Percentiles rank a stretch among this genome's conserved stretches.
Evolutionary conservation across 2,888 invertebrate genomes (phyloP).

Genomic region (Catocala nupta): DNA sequence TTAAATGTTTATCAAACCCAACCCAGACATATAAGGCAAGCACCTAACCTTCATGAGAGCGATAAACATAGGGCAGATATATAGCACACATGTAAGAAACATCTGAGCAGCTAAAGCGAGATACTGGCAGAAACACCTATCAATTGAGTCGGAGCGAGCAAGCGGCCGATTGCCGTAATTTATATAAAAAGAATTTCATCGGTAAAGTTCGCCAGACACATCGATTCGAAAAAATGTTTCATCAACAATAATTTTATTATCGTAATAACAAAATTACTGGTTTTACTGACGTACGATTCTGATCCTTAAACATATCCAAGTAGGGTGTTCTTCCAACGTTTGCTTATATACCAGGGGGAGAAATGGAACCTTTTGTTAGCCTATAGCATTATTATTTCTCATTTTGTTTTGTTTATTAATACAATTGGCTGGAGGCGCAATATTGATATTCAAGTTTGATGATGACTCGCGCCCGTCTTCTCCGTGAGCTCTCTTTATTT

Average conservation of each 20-base stretch:
- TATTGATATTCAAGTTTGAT: slow-evolving; percentile 88
- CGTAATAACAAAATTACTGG: slow-evolving; percentile 87
- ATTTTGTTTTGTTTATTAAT: slow-evolving; percentile 88
- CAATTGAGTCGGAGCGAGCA: slow-evolving; percentile 75
- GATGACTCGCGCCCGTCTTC: slow-evolving; percentile 82
- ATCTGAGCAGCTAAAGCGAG: slow-evolving; percentile 54
- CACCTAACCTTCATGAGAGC: too few relatives aligned
- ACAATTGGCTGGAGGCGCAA: slow-evolving; percentile 87
- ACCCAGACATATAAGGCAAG: too few relatives aligned
- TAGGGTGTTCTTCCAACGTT: slow-evolving; percentile 74
- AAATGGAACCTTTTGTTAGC: slow-evolving; percentile 87
- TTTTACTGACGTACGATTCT: slow-evolving; percentile 75
- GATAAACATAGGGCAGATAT: slow-evolving; percentile 29
- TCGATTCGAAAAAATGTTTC: slow-evolving; percentile 86
- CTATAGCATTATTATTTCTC: slow-evolving; percentile 88
- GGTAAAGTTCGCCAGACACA: slow-evolving; percentile 85
- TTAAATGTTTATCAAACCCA: too few relatives aligned
- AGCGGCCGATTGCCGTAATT: slow-evolving; percentile 84
- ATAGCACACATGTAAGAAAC: slow-evolving; percentile 15
- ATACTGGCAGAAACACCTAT: slow-evolving; percentile 77
- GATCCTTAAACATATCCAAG: slow-evolving; percentile 72
- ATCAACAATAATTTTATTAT: slow-evolving; percentile 87
- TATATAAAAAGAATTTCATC: slow-evolving; percentile 82
- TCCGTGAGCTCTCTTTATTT: slow-evolving; percentile 79
- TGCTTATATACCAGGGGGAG: slow-evolving; percentile 82